A percentile compares a stretch with the other conserved stretches of the same genome.
Evolutionary conservation across 1,140 invertebrate genomes (phyloP).

Genomic region (Macrosteles quadrilineatus): DNA sequence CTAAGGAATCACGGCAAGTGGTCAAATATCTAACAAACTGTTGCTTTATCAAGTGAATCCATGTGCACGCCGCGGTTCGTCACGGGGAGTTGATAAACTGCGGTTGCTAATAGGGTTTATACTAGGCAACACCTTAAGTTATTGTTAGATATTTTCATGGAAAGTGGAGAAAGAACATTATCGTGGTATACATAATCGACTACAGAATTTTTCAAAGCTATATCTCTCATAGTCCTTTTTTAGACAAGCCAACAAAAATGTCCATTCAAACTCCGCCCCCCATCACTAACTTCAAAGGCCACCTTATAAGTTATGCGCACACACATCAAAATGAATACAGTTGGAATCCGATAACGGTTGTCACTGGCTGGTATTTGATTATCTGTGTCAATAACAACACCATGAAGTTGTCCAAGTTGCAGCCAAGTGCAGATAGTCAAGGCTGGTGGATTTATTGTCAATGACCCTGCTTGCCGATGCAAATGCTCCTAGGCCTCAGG

Average conservation of each 20-base stretch:
- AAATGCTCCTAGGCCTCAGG: background rate
- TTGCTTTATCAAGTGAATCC: background rate
- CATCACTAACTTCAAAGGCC: too few relatives aligned
- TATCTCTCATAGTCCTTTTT: too few relatives aligned
- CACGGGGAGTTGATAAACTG: background rate
- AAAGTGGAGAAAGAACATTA: too few relatives aligned
- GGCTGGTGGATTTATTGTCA: background rate
- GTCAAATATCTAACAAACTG: background rate
- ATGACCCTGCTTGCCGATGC: slow-evolving; percentile 9
- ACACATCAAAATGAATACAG: too few relatives aligned
- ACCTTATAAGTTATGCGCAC: too few relatives aligned
- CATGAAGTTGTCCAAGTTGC: background rate
- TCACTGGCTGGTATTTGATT: background rate
- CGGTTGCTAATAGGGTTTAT: background rate
- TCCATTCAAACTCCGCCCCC: too few relatives aligned
- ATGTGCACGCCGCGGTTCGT: background rate
- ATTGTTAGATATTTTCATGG: too few relatives aligned
- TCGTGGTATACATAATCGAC: too few relatives aligned
- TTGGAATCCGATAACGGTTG: too few relatives aligned
- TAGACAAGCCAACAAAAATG: too few relatives aligned
- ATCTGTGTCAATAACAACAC: slow-evolving; percentile 14
- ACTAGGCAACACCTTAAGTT: slow-evolving; percentile 12
- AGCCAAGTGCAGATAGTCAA: slow-evolving; percentile 1
- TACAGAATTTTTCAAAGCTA: too few relatives aligned
- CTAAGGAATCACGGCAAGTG: slow-evolving; percentile 19